Evolutionary conservation across 2,797 vertebrate species (phyloP).

Genomic region (Tokudaia tokunoshimensis): DNA sequence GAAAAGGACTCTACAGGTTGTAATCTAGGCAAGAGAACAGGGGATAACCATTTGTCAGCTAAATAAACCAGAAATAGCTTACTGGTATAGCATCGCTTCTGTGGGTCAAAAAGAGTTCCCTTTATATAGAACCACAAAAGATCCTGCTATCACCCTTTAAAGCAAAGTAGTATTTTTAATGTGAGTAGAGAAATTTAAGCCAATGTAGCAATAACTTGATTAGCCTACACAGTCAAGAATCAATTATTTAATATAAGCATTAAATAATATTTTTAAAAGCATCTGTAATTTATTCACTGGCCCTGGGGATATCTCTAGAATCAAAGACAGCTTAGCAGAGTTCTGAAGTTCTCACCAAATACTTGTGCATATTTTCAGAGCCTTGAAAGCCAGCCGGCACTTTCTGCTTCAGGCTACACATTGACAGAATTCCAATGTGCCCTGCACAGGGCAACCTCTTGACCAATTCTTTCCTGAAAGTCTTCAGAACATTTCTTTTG

Average conservation of each 20-base stretch:
- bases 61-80: background rate
- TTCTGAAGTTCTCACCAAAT: slow-evolving; percentile 82
- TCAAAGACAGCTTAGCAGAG: slow-evolving; percentile 79
- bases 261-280: slow-evolving; percentile 69
- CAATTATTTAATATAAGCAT: slow-evolving; percentile 80
- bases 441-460: slow-evolving; percentile 71
- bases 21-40: background rate
- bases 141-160: slow-evolving; percentile 11
- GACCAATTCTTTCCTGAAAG: slow-evolving; percentile 81
- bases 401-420: slow-evolving; percentile 79
- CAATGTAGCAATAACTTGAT: slow-evolving; percentile 81
- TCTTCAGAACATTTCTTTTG: slow-evolving; percentile 75
- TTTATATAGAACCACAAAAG: background rate
- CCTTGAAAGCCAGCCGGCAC: slow-evolving; percentile 72
- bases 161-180: slow-evolving; percentile 50
- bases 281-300: slow-evolving; percentile 81
- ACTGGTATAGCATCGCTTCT: background rate
- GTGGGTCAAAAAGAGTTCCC: background rate
- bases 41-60: background rate
- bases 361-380: slow-evolving; percentile 73
- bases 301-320: slow-evolving; percentile 79
- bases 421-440: slow-evolving; percentile 82
- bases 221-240: slow-evolving; percentile 82
- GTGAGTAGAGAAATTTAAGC: slow-evolving; percentile 63
- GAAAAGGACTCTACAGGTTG: slow-evolving; percentile 54